phyloP scores from a whole-genome alignment of 2,888 invertebrate genomes.

The Epinotia ramella region DNA sequence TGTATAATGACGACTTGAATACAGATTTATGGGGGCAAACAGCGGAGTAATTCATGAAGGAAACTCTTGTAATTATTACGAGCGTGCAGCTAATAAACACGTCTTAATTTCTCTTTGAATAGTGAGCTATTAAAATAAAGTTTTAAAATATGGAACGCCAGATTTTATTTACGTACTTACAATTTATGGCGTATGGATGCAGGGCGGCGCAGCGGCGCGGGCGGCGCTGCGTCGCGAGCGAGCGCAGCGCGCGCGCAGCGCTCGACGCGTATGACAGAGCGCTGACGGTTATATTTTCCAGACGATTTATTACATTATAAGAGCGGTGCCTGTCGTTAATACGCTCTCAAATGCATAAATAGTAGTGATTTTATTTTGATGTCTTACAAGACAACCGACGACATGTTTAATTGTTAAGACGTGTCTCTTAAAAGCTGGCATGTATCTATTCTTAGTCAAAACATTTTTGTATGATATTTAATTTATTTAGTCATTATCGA shows the following conservation, averaged over 20 bases:
- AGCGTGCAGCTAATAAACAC: constrained; percentile 81
- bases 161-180: constrained; percentile 79
- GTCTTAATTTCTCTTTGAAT: constrained; percentile 82
- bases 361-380: constrained; percentile 84
- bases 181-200: constrained; percentile 77
- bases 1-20: constrained; percentile 59
- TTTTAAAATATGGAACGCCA: constrained; percentile 82
- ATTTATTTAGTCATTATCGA: constrained; percentile 57
- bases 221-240: constrained; percentile 46
- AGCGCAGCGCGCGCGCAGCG: constrained; percentile 57
- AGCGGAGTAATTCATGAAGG: constrained; percentile 73
- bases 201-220: constrained; percentile 59
- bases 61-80: constrained; percentile 78
- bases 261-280: constrained; percentile 77
- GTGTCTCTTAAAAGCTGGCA: constrained; percentile 66
- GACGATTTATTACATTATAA: constrained; percentile 84
- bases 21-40: constrained; percentile 71
- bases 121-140: constrained; percentile 83
- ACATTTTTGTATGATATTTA: constrained; percentile 64
- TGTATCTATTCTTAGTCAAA: constrained; percentile 73
- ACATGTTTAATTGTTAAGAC: constrained; percentile 79
- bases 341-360: constrained; percentile 81
- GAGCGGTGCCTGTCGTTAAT: constrained; percentile 80
- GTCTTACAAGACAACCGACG: constrained; percentile 82
- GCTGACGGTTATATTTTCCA: constrained; percentile 84